These are phyloP conservation scores for Heliconius erato DNA, from an alignment of 2,888 invertebrate species.

Conservation along the genomic window DNA sequence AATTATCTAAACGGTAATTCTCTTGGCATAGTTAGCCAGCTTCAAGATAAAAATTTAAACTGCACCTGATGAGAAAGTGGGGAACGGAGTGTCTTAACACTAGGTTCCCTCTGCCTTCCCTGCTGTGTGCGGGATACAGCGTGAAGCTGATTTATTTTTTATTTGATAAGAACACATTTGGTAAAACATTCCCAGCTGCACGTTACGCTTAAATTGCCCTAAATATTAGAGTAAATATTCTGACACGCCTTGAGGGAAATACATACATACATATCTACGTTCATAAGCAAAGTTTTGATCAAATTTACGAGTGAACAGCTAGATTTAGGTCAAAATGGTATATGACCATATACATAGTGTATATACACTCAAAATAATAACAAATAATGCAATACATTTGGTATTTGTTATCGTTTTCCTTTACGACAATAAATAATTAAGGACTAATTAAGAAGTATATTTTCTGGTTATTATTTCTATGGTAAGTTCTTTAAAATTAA, in stretches of 20 bases:
- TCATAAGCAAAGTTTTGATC: constrained; percentile 25
- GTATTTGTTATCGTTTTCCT: background rate
- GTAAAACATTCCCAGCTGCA: background rate
- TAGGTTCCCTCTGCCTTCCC: no score
- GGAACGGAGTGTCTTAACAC: no score
- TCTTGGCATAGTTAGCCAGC: background rate
- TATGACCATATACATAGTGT: background rate
- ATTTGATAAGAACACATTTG: background rate
- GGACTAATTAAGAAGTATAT: background rate
- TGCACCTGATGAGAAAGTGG: background rate
- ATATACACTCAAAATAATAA: background rate
- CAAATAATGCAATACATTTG: background rate
- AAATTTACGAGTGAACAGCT: constrained; percentile 8
- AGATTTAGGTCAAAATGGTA: constrained; percentile 10
- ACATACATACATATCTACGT: constrained; percentile 5
- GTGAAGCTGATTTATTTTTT: no score
- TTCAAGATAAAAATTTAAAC: background rate
- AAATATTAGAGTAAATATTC: constrained; percentile 27
- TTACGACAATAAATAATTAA: background rate
- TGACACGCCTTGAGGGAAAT: constrained; percentile 23
- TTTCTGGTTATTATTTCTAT: background rate
- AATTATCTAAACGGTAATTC: background rate
- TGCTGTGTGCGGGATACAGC: no score
- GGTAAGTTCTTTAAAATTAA: no score
- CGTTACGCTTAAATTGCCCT: constrained; percentile 11